Base-by-base conservation (phyloP, 2,797 vertebrate genomes). In the Tympanoctomys barrerae region DNA sequence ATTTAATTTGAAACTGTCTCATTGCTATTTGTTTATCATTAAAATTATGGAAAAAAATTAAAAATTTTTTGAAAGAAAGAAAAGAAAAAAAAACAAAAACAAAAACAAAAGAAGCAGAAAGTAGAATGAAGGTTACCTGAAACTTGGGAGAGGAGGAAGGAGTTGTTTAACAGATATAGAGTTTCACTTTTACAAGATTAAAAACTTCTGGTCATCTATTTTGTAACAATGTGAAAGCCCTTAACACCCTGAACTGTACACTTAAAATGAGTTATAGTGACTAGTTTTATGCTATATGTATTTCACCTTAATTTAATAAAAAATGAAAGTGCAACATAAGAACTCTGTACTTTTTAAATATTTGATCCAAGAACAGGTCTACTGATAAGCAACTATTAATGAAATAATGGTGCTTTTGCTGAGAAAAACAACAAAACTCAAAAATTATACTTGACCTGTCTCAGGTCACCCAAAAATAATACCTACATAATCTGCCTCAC, bases 271-370 rank as follows among this genome's bases (percentile, higher is more conserved):
- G n/a, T 22, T 66, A 49, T 78, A 57, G 68, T 62, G 33, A 46
- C 49, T 49, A 57, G 66, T 79, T 78, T 80, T 33, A 68, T 54
- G 10, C 71, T 42, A 77, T 42, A 13, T 81, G 14, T 80, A 24
- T 49, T 94, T 94, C 83, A 54, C 24, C n/a, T 64, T 39, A 87
- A 52, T 90, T 80, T 87, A 91, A 71, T 71, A 24, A 68, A 79
- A 85, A 92, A n/a, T 39, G 39, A 2, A 57, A 59, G 8, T 80
- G 46, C 26, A 7, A 77, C 14, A 22, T 83, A 71, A 79, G 42
- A 83, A 42, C 5, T 0, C 31, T 62, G 49, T 18, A 52, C 2
- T 62, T 75, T 49, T 59, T 31, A 77, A 49, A 42, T 42, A 85
- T 16, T 85, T 31, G 39, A 0, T 33, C 19, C 9, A 39, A n/a